These are phyloP conservation scores for Mimumesa dahlbomi DNA, from an alignment of 2,888 invertebrate genomes.

Conservation along the genomic window DNA sequence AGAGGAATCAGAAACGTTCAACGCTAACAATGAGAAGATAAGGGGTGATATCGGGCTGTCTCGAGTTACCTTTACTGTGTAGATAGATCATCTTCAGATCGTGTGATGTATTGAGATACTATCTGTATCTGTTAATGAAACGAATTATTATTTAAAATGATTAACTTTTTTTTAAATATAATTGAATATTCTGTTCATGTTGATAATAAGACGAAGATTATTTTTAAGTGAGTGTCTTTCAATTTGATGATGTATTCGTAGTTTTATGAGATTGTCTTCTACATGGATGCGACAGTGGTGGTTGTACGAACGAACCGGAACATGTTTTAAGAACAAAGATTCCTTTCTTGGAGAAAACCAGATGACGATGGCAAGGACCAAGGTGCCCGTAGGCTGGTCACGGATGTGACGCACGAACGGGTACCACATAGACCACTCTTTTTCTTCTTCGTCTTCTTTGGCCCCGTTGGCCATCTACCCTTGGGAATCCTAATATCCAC, in stretches of 20 bases:
- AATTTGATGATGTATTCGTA: constrained; percentile 7
- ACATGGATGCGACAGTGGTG: constrained; percentile 3
- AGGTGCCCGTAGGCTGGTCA: constrained; percentile 75
- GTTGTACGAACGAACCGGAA: constrained; percentile 26
- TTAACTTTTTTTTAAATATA: neutral
- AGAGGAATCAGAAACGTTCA: constrained; percentile 24
- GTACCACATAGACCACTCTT: constrained; percentile 66
- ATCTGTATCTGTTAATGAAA: too few relatives aligned
- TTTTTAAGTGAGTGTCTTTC: too few relatives aligned
- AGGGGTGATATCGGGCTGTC: neutral
- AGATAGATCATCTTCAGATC: too few relatives aligned
- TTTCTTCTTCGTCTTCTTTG: constrained; percentile 53
- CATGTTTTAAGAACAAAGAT: constrained; percentile 51
- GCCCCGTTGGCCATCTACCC: constrained; percentile 66
- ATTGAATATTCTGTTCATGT: too few relatives aligned
- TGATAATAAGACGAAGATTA: too few relatives aligned
- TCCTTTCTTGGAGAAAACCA: constrained; percentile 28
- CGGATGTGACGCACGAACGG: constrained; percentile 76
- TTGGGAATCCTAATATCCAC: constrained; percentile 78
- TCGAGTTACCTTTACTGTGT: neutral
- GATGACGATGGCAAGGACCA: constrained; percentile 54
- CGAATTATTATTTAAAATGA: neutral
- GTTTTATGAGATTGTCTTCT: too few relatives aligned
- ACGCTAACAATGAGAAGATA: constrained; percentile 19
- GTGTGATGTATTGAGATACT: too few relatives aligned